A percentile compares a stretch with the other conserved stretches of the same genome.
These are phyloP conservation scores for Idris sp. DNA, from an alignment of 1,140 invertebrate genomes.

Conservation along the genomic window DNA sequence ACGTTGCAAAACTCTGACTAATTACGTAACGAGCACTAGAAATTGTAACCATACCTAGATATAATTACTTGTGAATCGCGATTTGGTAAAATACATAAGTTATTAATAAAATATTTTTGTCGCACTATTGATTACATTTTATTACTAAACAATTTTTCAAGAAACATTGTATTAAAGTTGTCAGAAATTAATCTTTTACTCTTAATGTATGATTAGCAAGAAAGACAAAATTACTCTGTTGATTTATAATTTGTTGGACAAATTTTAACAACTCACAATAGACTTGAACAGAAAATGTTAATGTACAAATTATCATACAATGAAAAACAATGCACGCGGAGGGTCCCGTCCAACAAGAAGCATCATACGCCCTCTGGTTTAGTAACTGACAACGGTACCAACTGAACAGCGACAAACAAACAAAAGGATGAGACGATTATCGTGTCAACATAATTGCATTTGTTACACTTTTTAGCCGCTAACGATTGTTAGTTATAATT, in stretches of 20 bases:
- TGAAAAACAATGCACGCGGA: conserved; percentile 24
- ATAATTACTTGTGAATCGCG: background rate
- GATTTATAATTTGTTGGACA: conserved; percentile 34
- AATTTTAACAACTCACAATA: conserved; percentile 15
- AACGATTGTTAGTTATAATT: conserved; percentile 31
- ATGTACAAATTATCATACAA: conserved; percentile 47
- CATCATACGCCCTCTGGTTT: conserved; percentile 16
- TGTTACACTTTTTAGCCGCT: conserved; percentile 43
- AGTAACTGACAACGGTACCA: conserved; percentile 11
- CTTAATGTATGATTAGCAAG: too few species aligned
- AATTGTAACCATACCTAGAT: too few species aligned
- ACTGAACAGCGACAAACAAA: conserved; percentile 1
- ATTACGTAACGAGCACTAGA: too few species aligned
- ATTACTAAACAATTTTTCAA: too few species aligned
- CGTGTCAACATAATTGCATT: conserved; percentile 34
- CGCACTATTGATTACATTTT: too few species aligned
- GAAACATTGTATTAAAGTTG: too few species aligned
- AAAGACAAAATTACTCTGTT: background rate
- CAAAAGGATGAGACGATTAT: background rate
- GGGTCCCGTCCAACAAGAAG: conserved; percentile 6
- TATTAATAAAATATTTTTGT: too few species aligned
- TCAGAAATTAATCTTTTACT: too few species aligned
- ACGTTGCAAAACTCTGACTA: conserved; percentile 1
- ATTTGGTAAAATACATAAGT: too few species aligned
- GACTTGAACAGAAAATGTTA: conserved; percentile 21